Evolutionary conservation across 2,113 vertebrate species (phyloP), one percentile per base, ranked within the genome.

Genomic region (Hyla sarda): DNA sequence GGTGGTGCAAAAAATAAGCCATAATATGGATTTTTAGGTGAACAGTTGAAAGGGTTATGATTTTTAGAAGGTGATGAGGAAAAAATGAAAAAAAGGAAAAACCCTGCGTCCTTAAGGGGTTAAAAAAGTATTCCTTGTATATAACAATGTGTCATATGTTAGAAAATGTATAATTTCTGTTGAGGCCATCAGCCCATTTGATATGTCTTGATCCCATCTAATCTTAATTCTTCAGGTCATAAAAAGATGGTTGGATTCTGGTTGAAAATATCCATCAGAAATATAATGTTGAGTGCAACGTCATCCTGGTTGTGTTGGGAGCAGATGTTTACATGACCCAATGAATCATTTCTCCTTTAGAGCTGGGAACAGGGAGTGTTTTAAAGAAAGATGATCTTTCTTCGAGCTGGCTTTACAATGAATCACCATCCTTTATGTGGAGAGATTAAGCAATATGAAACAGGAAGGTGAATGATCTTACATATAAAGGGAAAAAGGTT

Each of bases 321-420:
- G 25, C 71, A 73, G 37, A 73, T 48, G n/a, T 48, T 75, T 48
- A 48, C 72, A 48, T 75, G 41, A 48, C 25, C 19, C 72, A 48
- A 28, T 74, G 71, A 74, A 45, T 74, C 71, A 74, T 6, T 72
- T 41, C 69, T 74, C 41, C 41, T 75, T 16, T 75, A 75, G 6
- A 48, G 45, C 41, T 75, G 72, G 28, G 23, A 48, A 45, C 19
- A 25, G 41, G 71, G 34, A 73, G 71, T 45, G 37, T 73, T 48
- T 16, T 75, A 48, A 13, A 25, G 72, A 28, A 48, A 75, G 72
- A 75, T 48, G 41, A 75, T 48, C 23, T 48, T 48, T 48, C 23
- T 74, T 21, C 23, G 23, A 74, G 41, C 72, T 74, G 41, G 45
- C 25, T 74, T 74, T 41, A 47, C 37, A 47, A 48, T 74, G 72